A percentile compares a stretch with the other conserved stretches of the same genome.
phyloP scores from a whole-genome alignment of 2,113 vertebrate genomes.

The Geococcyx californianus region DNA sequence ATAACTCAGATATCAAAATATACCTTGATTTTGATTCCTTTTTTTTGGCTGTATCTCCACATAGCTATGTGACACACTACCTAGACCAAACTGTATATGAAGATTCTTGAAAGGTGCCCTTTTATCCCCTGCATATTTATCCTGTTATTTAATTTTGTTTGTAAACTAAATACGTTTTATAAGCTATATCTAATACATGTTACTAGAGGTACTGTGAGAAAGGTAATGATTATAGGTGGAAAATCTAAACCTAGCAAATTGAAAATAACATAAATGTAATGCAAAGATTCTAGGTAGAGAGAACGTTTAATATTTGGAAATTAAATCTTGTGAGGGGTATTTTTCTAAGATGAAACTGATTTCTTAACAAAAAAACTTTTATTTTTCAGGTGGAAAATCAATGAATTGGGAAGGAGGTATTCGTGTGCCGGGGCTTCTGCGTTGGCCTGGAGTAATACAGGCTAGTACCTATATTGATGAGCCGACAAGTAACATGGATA shows the following conservation, averaged over 20 bases:
- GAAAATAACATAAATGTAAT: not conserved
- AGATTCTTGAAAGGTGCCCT: not conserved
- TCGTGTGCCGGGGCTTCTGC: constrained; percentile 84
- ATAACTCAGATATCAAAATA: not conserved
- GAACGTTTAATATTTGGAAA: not conserved
- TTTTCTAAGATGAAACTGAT: not conserved
- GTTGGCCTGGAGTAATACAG: constrained; percentile 76
- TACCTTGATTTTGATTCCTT: not conserved
- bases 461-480: constrained; percentile 65
- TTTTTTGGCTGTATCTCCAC: not conserved
- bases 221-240: not conserved
- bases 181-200: not conserved
- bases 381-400: constrained; percentile 83
- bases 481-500: constrained; percentile 92
- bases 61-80: not conserved
- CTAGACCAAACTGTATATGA: not conserved
- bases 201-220: not conserved
- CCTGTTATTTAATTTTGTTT: not conserved
- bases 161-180: not conserved
- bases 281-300: not conserved
- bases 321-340: accelerated
- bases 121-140: not conserved
- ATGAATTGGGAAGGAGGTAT: constrained; percentile 93
- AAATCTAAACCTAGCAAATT: not conserved
- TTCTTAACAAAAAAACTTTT: not conserved